Evolutionary conservation across 1,140 invertebrate genomes (phyloP).

Genomic region (Pseudomyrmex pallidus): DNA sequence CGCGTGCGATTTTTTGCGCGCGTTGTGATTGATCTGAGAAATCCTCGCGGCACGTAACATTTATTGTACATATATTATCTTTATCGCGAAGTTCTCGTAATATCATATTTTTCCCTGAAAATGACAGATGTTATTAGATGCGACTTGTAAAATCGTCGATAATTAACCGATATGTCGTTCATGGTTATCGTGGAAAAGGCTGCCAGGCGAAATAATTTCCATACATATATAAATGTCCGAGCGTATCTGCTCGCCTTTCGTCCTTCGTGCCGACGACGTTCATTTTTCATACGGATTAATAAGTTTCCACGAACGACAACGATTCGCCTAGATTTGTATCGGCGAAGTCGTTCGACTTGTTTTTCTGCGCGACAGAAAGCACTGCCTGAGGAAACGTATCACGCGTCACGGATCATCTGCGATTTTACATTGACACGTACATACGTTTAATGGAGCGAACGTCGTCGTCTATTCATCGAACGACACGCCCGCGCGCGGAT

Average conservation of each 20-base stretch:
- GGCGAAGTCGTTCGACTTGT: constrained; percentile 20
- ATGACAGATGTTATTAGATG: neutral
- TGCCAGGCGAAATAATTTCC: neutral
- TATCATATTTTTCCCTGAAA: constrained; percentile 4
- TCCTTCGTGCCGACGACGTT: neutral
- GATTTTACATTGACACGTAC: constrained; percentile 33
- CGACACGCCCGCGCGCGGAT: constrained; percentile 22
- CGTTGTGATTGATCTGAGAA: neutral
- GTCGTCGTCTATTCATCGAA: constrained; percentile 29
- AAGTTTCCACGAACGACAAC: constrained; percentile 49
- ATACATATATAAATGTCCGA: neutral
- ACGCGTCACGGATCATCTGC: constrained; percentile 42
- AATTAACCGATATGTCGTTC: neutral
- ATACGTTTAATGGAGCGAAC: constrained; percentile 26
- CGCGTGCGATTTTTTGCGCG: neutral
- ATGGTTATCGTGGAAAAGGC: neutral
- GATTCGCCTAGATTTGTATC: constrained; percentile 32
- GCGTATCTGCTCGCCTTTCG: neutral
- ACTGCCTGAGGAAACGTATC: constrained; percentile 40
- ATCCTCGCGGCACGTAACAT: neutral
- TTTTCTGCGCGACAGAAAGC: constrained; percentile 39
- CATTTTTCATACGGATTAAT: constrained; percentile 39
- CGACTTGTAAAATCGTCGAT: neutral
- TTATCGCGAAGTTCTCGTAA: neutral
- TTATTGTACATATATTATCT: neutral